Conservation (phyloP, 2,888 invertebrate species). For the Yponomeuta plumbellus region DNA sequence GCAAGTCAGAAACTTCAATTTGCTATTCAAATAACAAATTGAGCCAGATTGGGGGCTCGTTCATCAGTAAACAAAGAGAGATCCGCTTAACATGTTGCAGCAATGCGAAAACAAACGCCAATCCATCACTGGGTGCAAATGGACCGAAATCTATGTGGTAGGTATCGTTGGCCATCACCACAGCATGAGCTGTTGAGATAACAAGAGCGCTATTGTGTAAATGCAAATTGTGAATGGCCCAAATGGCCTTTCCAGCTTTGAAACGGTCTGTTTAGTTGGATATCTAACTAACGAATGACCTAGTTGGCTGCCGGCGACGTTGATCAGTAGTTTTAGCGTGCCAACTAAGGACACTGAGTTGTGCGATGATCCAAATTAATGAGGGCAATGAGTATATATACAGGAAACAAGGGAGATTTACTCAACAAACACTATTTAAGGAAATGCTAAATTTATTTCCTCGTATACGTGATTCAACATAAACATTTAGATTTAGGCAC, state of each 20-base stretch:
- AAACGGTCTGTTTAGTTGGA: not conserved
- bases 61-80: not conserved
- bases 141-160: not conserved
- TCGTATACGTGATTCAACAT: no score
- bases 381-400: not conserved
- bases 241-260: not conserved
- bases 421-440: no score
- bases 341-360: not conserved
- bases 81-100: not conserved
- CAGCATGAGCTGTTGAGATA: not conserved
- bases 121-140: constrained; percentile 1
- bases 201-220: not conserved
- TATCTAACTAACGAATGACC: constrained; percentile 1
- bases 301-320: not conserved
- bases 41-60: not conserved
- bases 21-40: not conserved
- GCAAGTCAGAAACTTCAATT: not conserved
- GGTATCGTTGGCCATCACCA: not conserved
- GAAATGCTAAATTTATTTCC: no score
- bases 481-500: no score
- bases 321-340: not conserved
- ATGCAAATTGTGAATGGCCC: not conserved
- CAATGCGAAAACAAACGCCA: not conserved
- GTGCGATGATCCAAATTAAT: not conserved
- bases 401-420: not conserved